These are phyloP conservation scores for Caenorhabditis parvicauda DNA, from an alignment of 2,888 invertebrate genomes.

Conservation along the genomic window DNA sequence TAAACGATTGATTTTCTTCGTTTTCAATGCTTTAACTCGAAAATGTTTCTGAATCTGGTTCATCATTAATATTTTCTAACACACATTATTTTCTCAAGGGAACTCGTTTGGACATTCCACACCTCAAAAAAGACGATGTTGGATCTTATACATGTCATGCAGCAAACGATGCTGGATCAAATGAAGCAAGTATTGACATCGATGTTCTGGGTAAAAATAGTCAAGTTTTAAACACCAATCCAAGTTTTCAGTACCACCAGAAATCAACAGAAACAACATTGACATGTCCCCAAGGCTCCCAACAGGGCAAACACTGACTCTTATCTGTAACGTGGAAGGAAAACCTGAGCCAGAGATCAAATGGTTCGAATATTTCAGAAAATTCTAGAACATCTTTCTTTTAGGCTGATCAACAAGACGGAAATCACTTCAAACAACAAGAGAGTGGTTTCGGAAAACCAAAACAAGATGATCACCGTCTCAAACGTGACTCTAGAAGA, in stretches of 20 bases:
- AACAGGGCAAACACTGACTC: constrained; percentile 68
- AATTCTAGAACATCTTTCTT: not conserved
- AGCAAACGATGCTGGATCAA: constrained; percentile 68
- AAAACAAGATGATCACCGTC: constrained; percentile 24
- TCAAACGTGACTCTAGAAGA: constrained; percentile 58
- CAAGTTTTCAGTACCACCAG: constrained; percentile 67
- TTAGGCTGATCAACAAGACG: constrained; percentile 24
- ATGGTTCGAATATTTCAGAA: constrained; percentile 64
- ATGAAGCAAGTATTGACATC: constrained; percentile 67
- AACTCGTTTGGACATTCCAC: constrained; percentile 56
- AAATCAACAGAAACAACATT: constrained; percentile 57
- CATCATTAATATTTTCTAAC: not conserved
- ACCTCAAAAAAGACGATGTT: constrained; percentile 65
- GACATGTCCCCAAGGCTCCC: constrained; percentile 62
- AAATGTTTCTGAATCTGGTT: not conserved
- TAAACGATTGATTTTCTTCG: too few species aligned
- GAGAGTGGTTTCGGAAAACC: constrained; percentile 37
- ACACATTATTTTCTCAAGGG: constrained; percentile 32
- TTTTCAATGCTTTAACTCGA: too few species aligned
- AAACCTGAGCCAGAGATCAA: constrained; percentile 67
- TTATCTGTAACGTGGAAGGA: constrained; percentile 68
- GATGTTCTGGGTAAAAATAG: constrained; percentile 69
- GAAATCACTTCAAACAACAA: constrained; percentile 10
- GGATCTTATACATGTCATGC: constrained; percentile 71
- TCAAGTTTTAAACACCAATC: constrained; percentile 5